Evolutionary conservation across 2,797 vertebrate species (phyloP).

Genomic region (Eulemur rubriventer): DNA sequence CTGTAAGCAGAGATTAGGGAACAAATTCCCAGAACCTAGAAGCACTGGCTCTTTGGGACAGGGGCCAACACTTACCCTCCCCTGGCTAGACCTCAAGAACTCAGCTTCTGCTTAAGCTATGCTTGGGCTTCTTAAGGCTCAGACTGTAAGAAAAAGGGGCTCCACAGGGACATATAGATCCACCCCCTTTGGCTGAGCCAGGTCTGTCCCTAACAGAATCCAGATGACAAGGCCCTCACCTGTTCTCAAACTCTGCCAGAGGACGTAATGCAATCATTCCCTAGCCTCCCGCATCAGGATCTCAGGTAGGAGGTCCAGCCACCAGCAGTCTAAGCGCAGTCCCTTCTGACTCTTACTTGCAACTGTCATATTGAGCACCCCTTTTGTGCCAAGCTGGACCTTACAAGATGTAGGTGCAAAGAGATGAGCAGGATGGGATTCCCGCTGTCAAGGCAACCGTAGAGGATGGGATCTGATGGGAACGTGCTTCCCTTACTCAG

Average conservation of each 20-base stretch:
- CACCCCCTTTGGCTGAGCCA: background rate
- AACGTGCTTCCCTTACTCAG: background rate
- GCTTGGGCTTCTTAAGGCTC: background rate
- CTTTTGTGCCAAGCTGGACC: background rate
- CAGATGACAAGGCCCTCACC: background rate
- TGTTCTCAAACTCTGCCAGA: background rate
- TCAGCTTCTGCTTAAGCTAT: background rate
- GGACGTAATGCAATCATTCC: background rate
- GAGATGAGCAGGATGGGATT: background rate
- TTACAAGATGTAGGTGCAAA: background rate
- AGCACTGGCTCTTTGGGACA: constrained; percentile 73
- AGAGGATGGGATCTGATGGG: background rate
- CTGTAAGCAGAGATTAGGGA: constrained; percentile 80
- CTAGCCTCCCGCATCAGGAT: background rate
- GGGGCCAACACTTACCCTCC: constrained; percentile 44
- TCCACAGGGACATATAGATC: background rate
- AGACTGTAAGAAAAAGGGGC: background rate
- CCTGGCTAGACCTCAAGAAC: constrained; percentile 2
- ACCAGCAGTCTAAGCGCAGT: too few species aligned
- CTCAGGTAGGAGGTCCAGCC: background rate
- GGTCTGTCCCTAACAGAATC: background rate
- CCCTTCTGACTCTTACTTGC: background rate
- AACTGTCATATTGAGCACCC: background rate
- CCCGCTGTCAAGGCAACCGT: background rate
- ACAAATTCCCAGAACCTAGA: constrained; percentile 78